Conservation (phyloP, 2,888 invertebrate species). For the Andricus curvator region DNA sequence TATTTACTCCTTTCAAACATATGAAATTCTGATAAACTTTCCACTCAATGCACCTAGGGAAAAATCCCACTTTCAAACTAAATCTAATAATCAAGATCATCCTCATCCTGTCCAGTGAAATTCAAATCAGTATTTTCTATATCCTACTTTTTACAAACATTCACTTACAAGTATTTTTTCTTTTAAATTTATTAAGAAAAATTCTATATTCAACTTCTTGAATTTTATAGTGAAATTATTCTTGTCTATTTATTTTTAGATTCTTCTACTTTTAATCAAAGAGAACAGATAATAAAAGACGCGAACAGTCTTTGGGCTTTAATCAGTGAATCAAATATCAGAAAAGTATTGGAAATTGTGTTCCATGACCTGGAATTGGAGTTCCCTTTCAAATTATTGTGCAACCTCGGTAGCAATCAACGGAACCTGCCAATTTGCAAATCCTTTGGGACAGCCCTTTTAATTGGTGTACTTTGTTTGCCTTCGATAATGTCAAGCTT, state of each 20-base stretch:
- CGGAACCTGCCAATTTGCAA: neutral
- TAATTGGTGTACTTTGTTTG: neutral
- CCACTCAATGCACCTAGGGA: neutral
- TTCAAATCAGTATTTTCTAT: neutral
- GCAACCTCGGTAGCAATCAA: conserved; percentile 3
- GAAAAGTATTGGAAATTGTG: conserved; percentile 2
- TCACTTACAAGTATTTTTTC: no score
- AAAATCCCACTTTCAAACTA: neutral
- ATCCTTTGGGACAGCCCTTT: neutral
- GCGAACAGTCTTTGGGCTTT: neutral
- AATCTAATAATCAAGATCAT: neutral
- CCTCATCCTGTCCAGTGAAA: neutral
- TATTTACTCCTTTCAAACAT: neutral
- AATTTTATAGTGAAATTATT: neutral
- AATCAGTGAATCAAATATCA: neutral
- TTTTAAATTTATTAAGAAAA: no score
- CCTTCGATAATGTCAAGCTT: neutral
- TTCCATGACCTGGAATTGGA: neutral
- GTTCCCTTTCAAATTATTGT: conserved; percentile 3
- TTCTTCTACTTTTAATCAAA: neutral
- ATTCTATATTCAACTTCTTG: no score
- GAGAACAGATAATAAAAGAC: neutral
- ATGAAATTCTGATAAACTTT: neutral
- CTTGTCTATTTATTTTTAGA: neutral
- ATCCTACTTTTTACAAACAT: neutral